Conservation (phyloP, 1,140 invertebrate species). For the Brachionus angularis region DNA sequence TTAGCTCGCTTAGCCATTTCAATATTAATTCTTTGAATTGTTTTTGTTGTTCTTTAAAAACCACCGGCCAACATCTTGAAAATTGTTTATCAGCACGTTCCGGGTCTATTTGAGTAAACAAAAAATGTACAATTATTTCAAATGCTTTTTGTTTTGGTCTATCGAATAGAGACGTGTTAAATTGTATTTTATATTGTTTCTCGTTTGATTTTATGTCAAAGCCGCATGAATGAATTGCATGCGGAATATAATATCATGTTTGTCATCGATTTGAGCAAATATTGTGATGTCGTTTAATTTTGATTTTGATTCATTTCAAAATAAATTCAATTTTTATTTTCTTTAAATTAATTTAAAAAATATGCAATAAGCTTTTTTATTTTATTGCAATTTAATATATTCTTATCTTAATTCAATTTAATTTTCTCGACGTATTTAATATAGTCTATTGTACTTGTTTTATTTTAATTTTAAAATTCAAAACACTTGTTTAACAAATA, state of each 20-base stretch:
- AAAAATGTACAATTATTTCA: conserved; percentile 35
- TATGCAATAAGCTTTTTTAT: too few species aligned
- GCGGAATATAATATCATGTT: neutral
- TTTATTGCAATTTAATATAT: too few species aligned
- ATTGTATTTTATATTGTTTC: conserved; percentile 11
- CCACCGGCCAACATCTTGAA: conserved; percentile 2
- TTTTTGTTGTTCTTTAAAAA: conserved; percentile 32
- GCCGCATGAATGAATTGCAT: neutral
- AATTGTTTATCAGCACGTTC: conserved; percentile 5
- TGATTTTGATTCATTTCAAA: too few species aligned
- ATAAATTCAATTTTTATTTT: too few species aligned
- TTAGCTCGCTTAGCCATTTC: conserved; percentile 23
- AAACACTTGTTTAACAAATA: too few species aligned
- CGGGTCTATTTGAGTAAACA: conserved; percentile 20
- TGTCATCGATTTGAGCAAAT: conserved; percentile 35
- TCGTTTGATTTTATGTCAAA: conserved; percentile 25
- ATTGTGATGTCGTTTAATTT: neutral
- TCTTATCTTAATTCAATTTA: too few species aligned
- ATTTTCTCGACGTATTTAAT: too few species aligned
- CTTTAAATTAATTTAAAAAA: too few species aligned
- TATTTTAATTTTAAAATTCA: too few species aligned
- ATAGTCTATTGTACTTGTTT: too few species aligned
- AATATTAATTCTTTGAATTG: conserved; percentile 24
- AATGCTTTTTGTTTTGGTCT: conserved; percentile 43
- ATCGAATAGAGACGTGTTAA: conserved; percentile 1